Base-by-base conservation (phyloP, 2,888 invertebrate genomes). In the Limenitis camilla region DNA sequence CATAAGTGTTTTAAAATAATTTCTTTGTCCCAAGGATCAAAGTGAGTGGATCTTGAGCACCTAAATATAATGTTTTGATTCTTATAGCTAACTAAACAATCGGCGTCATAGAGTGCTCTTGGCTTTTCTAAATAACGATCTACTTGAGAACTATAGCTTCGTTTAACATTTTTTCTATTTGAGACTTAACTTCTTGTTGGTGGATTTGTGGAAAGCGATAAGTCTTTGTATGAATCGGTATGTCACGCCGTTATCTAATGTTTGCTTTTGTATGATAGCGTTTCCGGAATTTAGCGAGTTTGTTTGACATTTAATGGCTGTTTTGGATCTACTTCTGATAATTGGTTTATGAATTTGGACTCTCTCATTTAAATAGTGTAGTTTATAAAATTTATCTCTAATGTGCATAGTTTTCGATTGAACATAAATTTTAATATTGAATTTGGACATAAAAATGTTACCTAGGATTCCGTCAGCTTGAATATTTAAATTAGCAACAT, bases 1-100 rank as follows among this genome's bases (percentile, higher is more conserved):
- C 27, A 67, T 11, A 0, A 68, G 54, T 0, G 63, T 39, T 62
- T 69, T 69, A n/a, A 68, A 70, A 53, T 69, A 69, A 41, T 67
- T 62, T 69, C 67, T 1, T 63, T 51, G 40, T 66, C 63, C 65
- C 68, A 67, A 5, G 65, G 56, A 39, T 63, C 59, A 35, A 48
- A 59, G 33, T 67, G 56, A 11, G 49, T 59, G 0, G 65, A 63
- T 58, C 66, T 58, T 6, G 67, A 56, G 40, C 10, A 43, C 11
- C 52, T 36, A 33, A 66, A 61, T n/a, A n/a, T n/a, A n/a, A n/a
- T n/a, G n/a, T n/a, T n/a, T n/a, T n/a, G n/a, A n/a, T n/a, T n/a
- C n/a, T n/a, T n/a, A n/a, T n/a, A n/a, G n/a, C n/a, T n/a, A n/a
- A n/a, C n/a, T n/a, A n/a, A n/a, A n/a, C n/a, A n/a, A n/a, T n/a